These are phyloP conservation scores for Tachina grossa DNA, from an alignment of 2,888 invertebrate species.

Conservation along the genomic window DNA sequence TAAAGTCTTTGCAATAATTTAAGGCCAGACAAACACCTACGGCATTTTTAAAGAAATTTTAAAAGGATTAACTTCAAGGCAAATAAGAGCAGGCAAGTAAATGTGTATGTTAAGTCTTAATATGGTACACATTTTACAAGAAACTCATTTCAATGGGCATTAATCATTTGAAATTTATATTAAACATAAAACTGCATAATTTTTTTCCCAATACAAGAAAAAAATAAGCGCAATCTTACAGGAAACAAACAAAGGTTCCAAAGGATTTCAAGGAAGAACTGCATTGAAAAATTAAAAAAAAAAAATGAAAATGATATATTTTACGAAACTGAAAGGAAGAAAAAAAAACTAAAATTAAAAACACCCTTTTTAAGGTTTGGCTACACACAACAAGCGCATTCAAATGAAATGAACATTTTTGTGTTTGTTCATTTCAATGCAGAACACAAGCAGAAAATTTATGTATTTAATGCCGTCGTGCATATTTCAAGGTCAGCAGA, in stretches of 20 bases:
- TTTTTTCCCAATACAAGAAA: neutral
- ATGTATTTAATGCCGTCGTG: conserved; percentile 76
- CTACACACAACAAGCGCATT: conserved; percentile 38
- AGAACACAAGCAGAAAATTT: conserved; percentile 75
- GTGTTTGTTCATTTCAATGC: conserved; percentile 37
- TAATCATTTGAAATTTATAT: conserved; percentile 77
- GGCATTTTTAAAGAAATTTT: conserved; percentile 71
- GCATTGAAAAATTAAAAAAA: conserved; percentile 15
- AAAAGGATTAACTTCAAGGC: conserved; percentile 41
- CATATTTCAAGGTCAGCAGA: conserved; percentile 78
- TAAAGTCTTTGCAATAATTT: conserved; percentile 24
- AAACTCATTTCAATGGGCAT: conserved; percentile 81
- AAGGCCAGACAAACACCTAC: conserved; percentile 70
- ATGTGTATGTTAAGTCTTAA: conserved; percentile 22
- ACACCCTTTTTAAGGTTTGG: conserved; percentile 64
- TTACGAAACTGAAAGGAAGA: conserved; percentile 50
- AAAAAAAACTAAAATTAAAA: conserved; percentile 18
- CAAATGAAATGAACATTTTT: conserved; percentile 56
- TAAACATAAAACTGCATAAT: conserved; percentile 17
- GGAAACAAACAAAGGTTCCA: conserved; percentile 48
- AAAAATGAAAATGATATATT: conserved; percentile 65
- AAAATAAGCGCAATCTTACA: conserved; percentile 22
- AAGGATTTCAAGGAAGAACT: conserved; percentile 43
- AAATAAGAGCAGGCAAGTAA: neutral
- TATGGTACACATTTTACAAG: conserved; percentile 75